phyloP scores from a whole-genome alignment of 2,113 vertebrate genomes.

The Plecotus auritus region DNA sequence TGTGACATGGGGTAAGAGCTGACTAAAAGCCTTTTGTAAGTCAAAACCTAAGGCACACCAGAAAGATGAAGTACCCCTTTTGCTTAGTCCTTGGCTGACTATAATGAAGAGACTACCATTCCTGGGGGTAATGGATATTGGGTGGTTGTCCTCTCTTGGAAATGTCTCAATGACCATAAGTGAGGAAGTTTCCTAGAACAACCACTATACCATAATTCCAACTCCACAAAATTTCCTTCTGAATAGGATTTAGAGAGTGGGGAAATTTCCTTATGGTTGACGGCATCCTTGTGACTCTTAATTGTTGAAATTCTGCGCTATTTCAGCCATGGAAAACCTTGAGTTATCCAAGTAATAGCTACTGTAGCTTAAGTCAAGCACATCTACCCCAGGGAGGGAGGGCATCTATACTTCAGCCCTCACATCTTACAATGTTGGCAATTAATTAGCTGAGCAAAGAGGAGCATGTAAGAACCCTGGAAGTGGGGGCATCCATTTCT shows the following conservation, averaged over 20 bases:
- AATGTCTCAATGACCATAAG: not conserved
- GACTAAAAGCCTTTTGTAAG: not conserved
- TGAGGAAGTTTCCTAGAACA: not conserved
- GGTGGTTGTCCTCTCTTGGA: not conserved
- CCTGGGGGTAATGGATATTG: not conserved
- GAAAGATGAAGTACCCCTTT: not conserved
- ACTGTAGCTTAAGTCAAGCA: not conserved
- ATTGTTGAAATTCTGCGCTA: not conserved
- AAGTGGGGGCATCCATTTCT: not conserved
- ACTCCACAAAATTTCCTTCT: not conserved
- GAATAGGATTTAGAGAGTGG: not conserved
- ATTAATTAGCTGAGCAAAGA: not conserved
- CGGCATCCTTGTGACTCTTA: not conserved
- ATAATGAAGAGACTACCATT: not conserved
- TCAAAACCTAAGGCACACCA: not conserved
- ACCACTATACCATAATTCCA: not conserved
- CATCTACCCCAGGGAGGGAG: not conserved
- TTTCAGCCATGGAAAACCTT: not conserved
- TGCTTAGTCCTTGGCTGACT: not conserved
- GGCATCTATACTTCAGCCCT: not conserved
- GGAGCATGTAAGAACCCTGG: not conserved
- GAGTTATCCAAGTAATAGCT: not conserved
- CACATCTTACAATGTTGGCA: not conserved
- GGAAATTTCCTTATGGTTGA: not conserved
- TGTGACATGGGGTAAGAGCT: not conserved